Evolutionary conservation across 2,888 invertebrate species (phyloP).

Genomic region (Cerceris rybyensis): DNA sequence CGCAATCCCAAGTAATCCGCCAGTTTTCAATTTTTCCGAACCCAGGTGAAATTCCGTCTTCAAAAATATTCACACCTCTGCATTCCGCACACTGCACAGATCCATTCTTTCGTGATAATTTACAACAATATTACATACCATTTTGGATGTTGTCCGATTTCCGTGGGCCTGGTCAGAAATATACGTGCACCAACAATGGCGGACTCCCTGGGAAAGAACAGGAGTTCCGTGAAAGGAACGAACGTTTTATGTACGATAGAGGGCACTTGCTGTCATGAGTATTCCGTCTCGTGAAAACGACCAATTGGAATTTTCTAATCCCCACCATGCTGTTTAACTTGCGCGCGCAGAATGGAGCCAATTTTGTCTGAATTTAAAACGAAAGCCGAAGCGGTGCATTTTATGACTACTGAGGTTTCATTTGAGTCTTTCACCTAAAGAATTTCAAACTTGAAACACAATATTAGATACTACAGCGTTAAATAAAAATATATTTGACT

Average conservation of each 20-base stretch:
- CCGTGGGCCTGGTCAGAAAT: slow-evolving; percentile 87
- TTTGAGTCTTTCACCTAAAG: too few species aligned
- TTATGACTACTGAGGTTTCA: too few species aligned
- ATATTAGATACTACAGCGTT: too few species aligned
- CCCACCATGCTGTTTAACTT: slow-evolving; percentile 30
- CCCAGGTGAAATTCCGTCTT: slow-evolving; percentile 31
- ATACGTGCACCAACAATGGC: slow-evolving; percentile 93
- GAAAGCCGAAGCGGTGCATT: too few species aligned
- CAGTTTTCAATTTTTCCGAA: slow-evolving; percentile 63
- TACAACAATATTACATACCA: slow-evolving; percentile 85
- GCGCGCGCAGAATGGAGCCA: slow-evolving; percentile 48
- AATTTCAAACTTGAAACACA: too few species aligned
- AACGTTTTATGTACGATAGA: slow-evolving; percentile 57
- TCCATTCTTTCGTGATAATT: slow-evolving; percentile 33
- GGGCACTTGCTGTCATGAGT: slow-evolving; percentile 61
- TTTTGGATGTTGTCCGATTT: slow-evolving; percentile 93
- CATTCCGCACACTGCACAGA: slow-evolving; percentile 47
- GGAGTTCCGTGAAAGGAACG: slow-evolving; percentile 63
- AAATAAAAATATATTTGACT: too few species aligned
- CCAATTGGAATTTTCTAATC: slow-evolving; percentile 54
- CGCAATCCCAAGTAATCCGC: slow-evolving; percentile 78
- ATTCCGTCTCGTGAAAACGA: slow-evolving; percentile 42
- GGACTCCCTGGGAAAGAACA: slow-evolving; percentile 91
- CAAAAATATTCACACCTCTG: slow-evolving; percentile 71
- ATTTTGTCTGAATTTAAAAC: neutral